Base-by-base conservation (phyloP, 2,113 vertebrate genomes). In the Phyllostomus discolor region DNA sequence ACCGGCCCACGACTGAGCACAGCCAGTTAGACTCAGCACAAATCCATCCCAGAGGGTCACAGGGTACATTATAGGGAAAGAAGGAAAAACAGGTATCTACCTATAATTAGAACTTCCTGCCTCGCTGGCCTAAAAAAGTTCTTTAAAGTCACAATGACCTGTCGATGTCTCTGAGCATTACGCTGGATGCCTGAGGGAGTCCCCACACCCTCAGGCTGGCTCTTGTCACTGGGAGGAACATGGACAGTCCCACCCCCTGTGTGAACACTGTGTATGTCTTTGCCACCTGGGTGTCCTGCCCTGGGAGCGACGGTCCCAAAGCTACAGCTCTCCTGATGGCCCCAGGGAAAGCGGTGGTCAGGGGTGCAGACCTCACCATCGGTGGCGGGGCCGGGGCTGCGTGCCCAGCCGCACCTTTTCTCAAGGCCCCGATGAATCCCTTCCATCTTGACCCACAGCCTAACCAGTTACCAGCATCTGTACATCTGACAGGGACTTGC, bases 391-490 rank as follows among this genome's bases (percentile, higher is more conserved):
- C 41, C 19, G 12, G 54, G 59, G n/a, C 73, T 35, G 46, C 11
- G 59, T 16, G 80, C 54, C 31, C 31, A 72, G 76, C 43, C 35
- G 22, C 22, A 1, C 26, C 59, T 26, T 54, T 75, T 26, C 81
- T 31, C 20, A 35, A 33, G 81, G 67, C 76, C 66, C 24, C 41
- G 19, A 89, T 19, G 73, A 73, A 57, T 12, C n/a, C 73, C 73
- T 70, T 70, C 80, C 20, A 66, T 6, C 91, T 72, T 5, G 41
- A 24, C 62, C 5, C 2, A 73, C 86, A 80, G 59, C 48, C 83
- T 41, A 1, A 59, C 92, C 84, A 93, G 84, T 88, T 64, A 92
- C 88, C 72, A 96, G 50, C 54, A n/a, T 43, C 95, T 52, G 0
- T 31, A 0, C 3, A 0, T 70, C 76, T 33, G n/a, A 43, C 0